Percentiles rank a stretch among this genome's conserved stretches.
Conservation (phyloP, 2,113 vertebrate genomes). For the Melanotaenia duboulayi region DNA sequence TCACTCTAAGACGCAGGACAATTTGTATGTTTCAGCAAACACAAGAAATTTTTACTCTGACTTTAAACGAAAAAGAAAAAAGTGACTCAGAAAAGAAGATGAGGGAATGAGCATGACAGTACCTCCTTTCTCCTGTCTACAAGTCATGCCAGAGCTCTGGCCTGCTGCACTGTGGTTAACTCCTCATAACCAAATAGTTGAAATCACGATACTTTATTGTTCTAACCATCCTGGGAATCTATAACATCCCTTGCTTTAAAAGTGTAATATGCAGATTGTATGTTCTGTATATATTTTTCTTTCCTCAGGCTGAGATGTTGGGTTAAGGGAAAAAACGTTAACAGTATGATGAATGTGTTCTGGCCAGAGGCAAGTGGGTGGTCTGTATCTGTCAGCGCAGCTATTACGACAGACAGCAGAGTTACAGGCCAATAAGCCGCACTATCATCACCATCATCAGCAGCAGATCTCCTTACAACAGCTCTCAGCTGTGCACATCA, state of each 20-base stretch:
- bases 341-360: slow-evolving; percentile 74
- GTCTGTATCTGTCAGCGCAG: slow-evolving; percentile 72
- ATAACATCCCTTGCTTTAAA: slow-evolving; percentile 64
- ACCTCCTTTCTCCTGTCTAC: slow-evolving; percentile 41
- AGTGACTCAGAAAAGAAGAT: slow-evolving; percentile 5
- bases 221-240: slow-evolving; percentile 61
- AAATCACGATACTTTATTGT: slow-evolving; percentile 59
- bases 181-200: slow-evolving; percentile 60
- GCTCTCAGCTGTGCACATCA: slow-evolving; percentile 73
- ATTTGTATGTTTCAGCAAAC: not conserved
- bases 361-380: slow-evolving; percentile 74
- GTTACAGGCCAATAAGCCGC: slow-evolving; percentile 75
- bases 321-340: slow-evolving; percentile 36
- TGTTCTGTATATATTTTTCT: slow-evolving; percentile 63
- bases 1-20: slow-evolving; percentile 4
- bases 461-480: slow-evolving; percentile 73
- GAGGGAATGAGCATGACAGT: slow-evolving; percentile 34
- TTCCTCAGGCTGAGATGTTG: slow-evolving; percentile 51
- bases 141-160: slow-evolving; percentile 51
- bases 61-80: not conserved
- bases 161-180: slow-evolving; percentile 51
- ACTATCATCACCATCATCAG: slow-evolving; percentile 77
- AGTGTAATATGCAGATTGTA: slow-evolving; percentile 38
- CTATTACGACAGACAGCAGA: slow-evolving; percentile 75
- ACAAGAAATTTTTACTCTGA: slow-evolving; percentile 23